Evolutionary conservation across 2,888 invertebrate genomes (phyloP).

Genomic region (Thymelicus acteon): DNA sequence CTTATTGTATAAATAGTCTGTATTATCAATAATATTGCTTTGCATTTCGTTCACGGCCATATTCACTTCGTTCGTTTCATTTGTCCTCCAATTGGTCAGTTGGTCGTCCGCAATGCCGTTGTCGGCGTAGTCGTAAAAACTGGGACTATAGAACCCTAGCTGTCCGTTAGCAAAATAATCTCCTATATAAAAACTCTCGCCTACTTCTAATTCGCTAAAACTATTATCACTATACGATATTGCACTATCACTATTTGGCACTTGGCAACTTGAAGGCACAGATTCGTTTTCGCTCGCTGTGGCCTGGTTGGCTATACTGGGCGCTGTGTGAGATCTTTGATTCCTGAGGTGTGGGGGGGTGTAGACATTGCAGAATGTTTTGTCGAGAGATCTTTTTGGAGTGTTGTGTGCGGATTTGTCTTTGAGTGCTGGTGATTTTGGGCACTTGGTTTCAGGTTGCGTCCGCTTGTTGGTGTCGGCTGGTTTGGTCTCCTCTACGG

Average conservation of each 20-base stretch:
- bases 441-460: conserved; percentile 59
- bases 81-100: conserved; percentile 59
- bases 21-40: conserved; percentile 77
- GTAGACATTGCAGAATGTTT: conserved; percentile 80
- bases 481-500: conserved; percentile 45
- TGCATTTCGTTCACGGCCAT: conserved; percentile 72
- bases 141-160: conserved; percentile 74
- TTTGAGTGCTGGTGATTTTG: conserved; percentile 68
- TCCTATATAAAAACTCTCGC: conserved; percentile 81
- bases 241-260: conserved; percentile 84
- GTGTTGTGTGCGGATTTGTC: conserved; percentile 71
- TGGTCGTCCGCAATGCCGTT: conserved; percentile 53
- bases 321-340: conserved; percentile 68
- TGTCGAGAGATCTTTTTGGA: conserved; percentile 71
- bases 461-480: conserved; percentile 54
- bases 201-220: conserved; percentile 71
- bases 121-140: conserved; percentile 68
- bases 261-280: conserved; percentile 76
- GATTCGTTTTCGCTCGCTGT: conserved; percentile 65
- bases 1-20: conserved; percentile 79
- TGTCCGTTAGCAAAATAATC: conserved; percentile 81
- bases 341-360: conserved; percentile 79
- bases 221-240: conserved; percentile 78
- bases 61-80: conserved; percentile 67
- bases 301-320: conserved; percentile 60